A percentile compares a stretch with the other conserved stretches of the same genome.
Evolutionary conservation across 1,140 invertebrate species (phyloP).

Genomic region (Micrasema minimum): DNA sequence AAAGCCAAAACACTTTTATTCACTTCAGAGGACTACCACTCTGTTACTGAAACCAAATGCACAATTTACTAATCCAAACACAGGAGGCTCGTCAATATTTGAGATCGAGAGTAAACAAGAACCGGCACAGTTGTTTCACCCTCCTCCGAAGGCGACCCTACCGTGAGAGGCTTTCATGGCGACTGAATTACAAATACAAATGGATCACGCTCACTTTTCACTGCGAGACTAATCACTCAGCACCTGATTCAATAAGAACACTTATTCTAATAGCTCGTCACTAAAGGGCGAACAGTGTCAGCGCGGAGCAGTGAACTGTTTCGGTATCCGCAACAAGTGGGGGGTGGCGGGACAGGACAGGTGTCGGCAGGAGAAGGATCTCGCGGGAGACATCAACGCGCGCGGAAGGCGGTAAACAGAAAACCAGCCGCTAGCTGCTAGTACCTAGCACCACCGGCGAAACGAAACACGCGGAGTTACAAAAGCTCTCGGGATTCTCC

Average conservation of each 20-base stretch:
- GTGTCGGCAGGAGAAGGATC: slow-evolving; percentile 3
- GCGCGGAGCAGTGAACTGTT: background rate
- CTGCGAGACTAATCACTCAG: slow-evolving; percentile 8
- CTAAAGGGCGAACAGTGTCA: background rate
- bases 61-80: too few species aligned
- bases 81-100: background rate
- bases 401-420: slow-evolving; percentile 24
- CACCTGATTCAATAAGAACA: slow-evolving; percentile 28
- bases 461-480: slow-evolving; percentile 7
- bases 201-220: slow-evolving; percentile 14
- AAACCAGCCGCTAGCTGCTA: slow-evolving; percentile 2
- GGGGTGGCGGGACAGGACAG: slow-evolving; percentile 25
- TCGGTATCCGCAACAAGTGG: slow-evolving; percentile 15
- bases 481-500: slow-evolving; percentile 37
- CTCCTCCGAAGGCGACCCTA: slow-evolving; percentile 25
- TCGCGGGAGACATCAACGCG: slow-evolving; percentile 23
- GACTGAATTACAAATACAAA: background rate
- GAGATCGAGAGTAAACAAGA: slow-evolving; percentile 7
- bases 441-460: slow-evolving; percentile 3
- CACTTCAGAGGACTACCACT: background rate
- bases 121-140: slow-evolving; percentile 3
- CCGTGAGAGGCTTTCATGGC: slow-evolving; percentile 12
- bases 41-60: background rate
- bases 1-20: background rate
- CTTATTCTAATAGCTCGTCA: slow-evolving; percentile 10